Evolutionary conservation across 2,888 invertebrate species (phyloP), one percentile per base, ranked within the genome.

Genomic region (Globia sparganii): DNA sequence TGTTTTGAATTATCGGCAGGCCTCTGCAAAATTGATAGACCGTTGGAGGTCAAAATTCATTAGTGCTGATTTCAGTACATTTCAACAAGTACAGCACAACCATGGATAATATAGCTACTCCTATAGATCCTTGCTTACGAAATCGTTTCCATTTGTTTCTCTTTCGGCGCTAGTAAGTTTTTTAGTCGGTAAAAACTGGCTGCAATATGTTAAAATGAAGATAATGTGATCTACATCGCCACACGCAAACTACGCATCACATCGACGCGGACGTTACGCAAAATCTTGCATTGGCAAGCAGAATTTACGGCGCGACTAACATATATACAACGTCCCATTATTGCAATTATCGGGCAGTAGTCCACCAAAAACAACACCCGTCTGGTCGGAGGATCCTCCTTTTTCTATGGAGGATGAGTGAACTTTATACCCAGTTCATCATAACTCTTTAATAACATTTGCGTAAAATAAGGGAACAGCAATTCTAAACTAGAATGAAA

Each of bases 1-100:
- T 61, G 72, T 72, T 87, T 56, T 58, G 62, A 58, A 43, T 64
- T 69, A 85, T 69, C 34, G 62, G 43, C 25, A 65, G 43, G 67
- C 37, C 25, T 58, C 9, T 11, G 37, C 13, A 3, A 71, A 64
- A 73, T 72, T 40, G 49, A 68, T 65, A 28, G 34, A 40, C 5
- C 3, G 31, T 28, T 31, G 25, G 21, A 56, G n/a, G 34, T 46
- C 43, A 21, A 34, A 34, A 21, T 78, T 49, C 25, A 76, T 46
- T 56, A 9, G 8, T 4, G 31, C 13, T 69, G 21, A 21, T 25
- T 25, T 67, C 25, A 25, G 25, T 25, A 31, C 15, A 25, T 34
- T n/a, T 0, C 25, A 1, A 37, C n/a, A n/a, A n/a, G n/a, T n/a
- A n/a, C n/a, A n/a, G 18, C 18, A 46, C 21, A 31, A 31, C 15